phyloP scores from a whole-genome alignment of 2,888 invertebrate species.

The Diogma glabrata region DNA sequence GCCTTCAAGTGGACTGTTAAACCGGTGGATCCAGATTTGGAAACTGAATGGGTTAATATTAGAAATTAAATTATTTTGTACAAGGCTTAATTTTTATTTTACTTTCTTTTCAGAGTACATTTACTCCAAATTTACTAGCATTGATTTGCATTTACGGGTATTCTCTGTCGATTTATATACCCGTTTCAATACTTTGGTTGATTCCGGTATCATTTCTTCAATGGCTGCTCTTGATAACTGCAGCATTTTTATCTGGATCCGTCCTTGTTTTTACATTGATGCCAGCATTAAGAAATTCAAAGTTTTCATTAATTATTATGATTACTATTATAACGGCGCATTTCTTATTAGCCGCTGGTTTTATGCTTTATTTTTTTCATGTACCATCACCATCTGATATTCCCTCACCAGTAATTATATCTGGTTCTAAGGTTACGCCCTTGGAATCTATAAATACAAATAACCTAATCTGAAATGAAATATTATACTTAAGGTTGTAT shows the following conservation, averaged over 20 bases:
- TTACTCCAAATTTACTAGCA: slow-evolving; percentile 62
- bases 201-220: slow-evolving; percentile 74
- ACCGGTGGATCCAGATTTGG: slow-evolving; percentile 45
- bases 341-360: slow-evolving; percentile 71
- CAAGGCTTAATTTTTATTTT: neutral
- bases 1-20: slow-evolving; percentile 69
- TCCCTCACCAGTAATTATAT: neutral
- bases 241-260: slow-evolving; percentile 71
- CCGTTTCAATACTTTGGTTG: slow-evolving; percentile 85
- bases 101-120: slow-evolving; percentile 36
- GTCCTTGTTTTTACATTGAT: slow-evolving; percentile 74
- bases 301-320: slow-evolving; percentile 50
- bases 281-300: slow-evolving; percentile 58
- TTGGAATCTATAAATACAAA: neutral
- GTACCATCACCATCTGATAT: slow-evolving; percentile 33
- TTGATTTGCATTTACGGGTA: slow-evolving; percentile 92
- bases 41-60: slow-evolving; percentile 47
- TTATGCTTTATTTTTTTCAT: slow-evolving; percentile 74
- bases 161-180: slow-evolving; percentile 86
- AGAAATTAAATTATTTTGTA: neutral
- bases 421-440: neutral
- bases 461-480: too few relatives aligned
- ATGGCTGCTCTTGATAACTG: slow-evolving; percentile 75
- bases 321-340: slow-evolving; percentile 63
- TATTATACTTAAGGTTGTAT: neutral